These are phyloP conservation scores for Clarias batrachus DNA, from an alignment of 2,113 vertebrate species.

Conservation along the genomic window DNA sequence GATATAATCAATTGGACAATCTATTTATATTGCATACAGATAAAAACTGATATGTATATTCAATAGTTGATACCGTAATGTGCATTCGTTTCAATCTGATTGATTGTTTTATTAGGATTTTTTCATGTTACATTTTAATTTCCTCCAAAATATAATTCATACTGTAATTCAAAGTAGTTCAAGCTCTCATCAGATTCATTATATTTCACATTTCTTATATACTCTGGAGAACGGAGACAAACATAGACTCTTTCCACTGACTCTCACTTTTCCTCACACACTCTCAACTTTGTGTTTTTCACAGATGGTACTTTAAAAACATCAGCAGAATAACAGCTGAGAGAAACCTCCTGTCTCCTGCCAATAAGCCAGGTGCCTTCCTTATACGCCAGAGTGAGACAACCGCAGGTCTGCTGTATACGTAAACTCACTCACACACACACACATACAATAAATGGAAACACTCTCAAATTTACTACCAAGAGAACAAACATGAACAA, in stretches of 20 bases:
- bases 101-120: not conserved
- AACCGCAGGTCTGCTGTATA: constrained; percentile 22
- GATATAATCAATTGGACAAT: not conserved
- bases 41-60: not conserved
- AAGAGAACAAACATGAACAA: constrained; percentile 62
- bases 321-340: constrained; percentile 42
- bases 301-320: constrained; percentile 42
- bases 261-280: no score
- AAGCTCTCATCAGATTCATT: not conserved
- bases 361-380: constrained; percentile 44
- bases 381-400: constrained; percentile 45
- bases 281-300: not conserved
- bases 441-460: not conserved
- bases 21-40: not conserved
- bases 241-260: not conserved
- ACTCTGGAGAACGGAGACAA: not conserved
- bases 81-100: not conserved
- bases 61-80: not conserved
- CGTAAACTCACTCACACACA: not conserved
- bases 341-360: constrained; percentile 37
- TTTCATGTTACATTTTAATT: not conserved
- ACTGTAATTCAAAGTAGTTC: not conserved
- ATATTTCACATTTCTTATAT: not conserved
- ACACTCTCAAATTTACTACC: constrained; percentile 57
- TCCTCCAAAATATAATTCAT: not conserved